Evolutionary conservation across 1,140 invertebrate species (phyloP).

Genomic region (Atta colombica): DNA sequence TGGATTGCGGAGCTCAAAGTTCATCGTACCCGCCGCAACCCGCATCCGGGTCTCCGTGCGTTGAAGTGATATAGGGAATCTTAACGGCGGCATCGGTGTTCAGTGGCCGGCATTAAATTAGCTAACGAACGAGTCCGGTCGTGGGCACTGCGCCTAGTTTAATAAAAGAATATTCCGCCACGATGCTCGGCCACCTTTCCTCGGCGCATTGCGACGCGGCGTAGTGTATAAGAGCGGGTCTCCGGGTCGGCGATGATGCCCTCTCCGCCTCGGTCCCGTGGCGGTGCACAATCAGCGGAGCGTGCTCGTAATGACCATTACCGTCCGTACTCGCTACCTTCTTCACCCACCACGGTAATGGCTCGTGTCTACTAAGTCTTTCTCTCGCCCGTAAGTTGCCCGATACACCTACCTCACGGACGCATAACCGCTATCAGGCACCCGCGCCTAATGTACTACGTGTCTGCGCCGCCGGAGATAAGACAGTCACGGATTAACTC

Average conservation of each 20-base stretch:
- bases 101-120: constrained; percentile 81
- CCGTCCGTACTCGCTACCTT: constrained; percentile 83
- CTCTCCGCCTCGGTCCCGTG: constrained; percentile 81
- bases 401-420: constrained; percentile 70
- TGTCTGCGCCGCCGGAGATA: background rate
- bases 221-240: constrained; percentile 78
- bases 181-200: background rate
- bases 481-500: constrained; percentile 3
- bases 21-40: constrained; percentile 38
- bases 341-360: constrained; percentile 82
- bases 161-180: constrained; percentile 82
- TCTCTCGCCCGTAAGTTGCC: constrained; percentile 66
- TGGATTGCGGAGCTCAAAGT: constrained; percentile 31
- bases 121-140: constrained; percentile 79
- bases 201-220: background rate
- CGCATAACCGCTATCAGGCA: constrained; percentile 72
- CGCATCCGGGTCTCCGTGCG: constrained; percentile 12
- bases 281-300: constrained; percentile 85
- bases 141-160: constrained; percentile 80
- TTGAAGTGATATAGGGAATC: constrained; percentile 70
- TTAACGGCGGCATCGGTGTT: constrained; percentile 58
- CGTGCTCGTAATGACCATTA: constrained; percentile 87
- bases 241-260: constrained; percentile 86
- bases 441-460: constrained; percentile 15
- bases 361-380: constrained; percentile 79